Evolutionary conservation across 2,113 vertebrate species (phyloP), one percentile per base, ranked within the genome.

Genomic region (Morone chrysops): DNA sequence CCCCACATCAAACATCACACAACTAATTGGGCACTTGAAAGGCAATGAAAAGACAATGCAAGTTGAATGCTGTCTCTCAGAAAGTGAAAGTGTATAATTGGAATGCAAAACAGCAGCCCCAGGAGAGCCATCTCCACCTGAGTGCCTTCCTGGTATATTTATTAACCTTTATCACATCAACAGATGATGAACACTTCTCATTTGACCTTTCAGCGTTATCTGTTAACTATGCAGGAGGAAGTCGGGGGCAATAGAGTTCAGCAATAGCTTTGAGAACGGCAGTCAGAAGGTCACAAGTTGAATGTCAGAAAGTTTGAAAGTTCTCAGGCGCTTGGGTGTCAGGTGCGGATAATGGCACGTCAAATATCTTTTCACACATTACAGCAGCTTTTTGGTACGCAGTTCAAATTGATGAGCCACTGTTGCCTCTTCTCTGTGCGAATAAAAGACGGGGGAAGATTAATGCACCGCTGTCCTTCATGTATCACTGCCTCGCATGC

Each of bases 81-180:
- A 81, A 68, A 80, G 80, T 76, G 73, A 71, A 77, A 45, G 9
- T 50, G 59, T 38, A 20, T 84, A 87, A 90, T 82, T 91, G 63
- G 78, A 81, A 92, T 88, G 84, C 82, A 87, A 89, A 90, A 83
- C 69, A 78, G 80, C 47, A 2, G 5, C 81, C 75, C 65, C 61
- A 41, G 57, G 77, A 60, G 86, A 84, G 76, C 62, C 50, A 6
- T 50, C 62, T 70, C 43, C 25, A 82, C 80, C 76, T 48, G 69
- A 86, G 65, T 13, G 16, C 45, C 61, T 76, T 31, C 17, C 56
- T 62, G 75, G 51, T 86, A 59, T 67, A 45, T 75, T 90, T 85
- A 90, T 89, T 92, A 92, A 93, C 91, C 91, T 94, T 94, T 82
- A 90, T 83, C 88, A 70, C 62, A 54, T 84, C 61, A 85, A 63